phyloP scores from a whole-genome alignment of 2,113 vertebrate species.

The Hemichromis elongatus region DNA sequence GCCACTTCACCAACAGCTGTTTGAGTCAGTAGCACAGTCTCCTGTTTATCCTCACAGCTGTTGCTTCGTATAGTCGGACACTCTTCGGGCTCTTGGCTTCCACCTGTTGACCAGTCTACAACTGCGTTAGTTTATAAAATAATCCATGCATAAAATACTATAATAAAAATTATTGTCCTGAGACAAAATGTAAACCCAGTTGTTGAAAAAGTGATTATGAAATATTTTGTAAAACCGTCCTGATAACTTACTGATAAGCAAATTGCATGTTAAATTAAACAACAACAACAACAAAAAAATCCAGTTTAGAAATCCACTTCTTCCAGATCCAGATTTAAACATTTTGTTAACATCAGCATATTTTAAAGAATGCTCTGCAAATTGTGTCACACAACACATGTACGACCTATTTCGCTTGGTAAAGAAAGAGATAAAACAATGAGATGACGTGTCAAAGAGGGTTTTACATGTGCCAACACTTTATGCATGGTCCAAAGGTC shows the following conservation, averaged over 20 bases:
- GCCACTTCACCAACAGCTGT: slow-evolving; percentile 26
- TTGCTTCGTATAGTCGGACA: neutral
- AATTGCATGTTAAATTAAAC: neutral
- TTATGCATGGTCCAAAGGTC: neutral
- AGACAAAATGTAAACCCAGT: neutral
- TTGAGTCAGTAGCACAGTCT: neutral
- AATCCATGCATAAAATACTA: neutral
- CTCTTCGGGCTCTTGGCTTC: neutral
- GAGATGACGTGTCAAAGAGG: neutral
- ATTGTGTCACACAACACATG: neutral
- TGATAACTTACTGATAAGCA: neutral
- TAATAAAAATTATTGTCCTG: neutral
- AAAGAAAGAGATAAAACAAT: neutral
- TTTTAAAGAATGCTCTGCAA: neutral
- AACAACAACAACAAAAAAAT: neutral
- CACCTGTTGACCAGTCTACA: neutral
- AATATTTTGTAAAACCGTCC: neutral
- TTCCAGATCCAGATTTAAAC: neutral
- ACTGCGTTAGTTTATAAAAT: neutral
- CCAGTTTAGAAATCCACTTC: neutral
- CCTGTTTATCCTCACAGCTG: neutral
- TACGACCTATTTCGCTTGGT: neutral
- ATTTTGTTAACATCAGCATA: neutral
- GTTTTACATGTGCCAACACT: neutral
- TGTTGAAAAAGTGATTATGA: neutral